These are phyloP conservation scores for Xyrauchen texanus DNA, from an alignment of 2,113 vertebrate species.

Conservation along the genomic window DNA sequence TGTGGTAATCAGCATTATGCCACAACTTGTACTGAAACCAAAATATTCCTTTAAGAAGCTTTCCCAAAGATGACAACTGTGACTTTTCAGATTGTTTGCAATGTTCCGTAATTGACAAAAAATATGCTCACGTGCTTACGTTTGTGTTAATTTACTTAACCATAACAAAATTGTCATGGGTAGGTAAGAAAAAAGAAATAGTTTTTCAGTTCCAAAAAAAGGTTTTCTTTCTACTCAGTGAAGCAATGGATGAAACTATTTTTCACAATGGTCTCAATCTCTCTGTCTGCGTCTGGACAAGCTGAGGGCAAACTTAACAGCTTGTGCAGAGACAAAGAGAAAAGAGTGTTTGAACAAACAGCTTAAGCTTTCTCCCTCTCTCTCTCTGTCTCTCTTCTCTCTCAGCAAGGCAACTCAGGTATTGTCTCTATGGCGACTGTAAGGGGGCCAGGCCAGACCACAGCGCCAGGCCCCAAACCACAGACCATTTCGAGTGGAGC, in stretches of 20 bases:
- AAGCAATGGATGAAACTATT: slow-evolving; percentile 23
- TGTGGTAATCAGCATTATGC: no score
- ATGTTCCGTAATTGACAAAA: slow-evolving; percentile 41
- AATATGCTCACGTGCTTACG: slow-evolving; percentile 7
- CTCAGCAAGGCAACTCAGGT: slow-evolving; percentile 45
- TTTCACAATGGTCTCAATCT: slow-evolving; percentile 46
- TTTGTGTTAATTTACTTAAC: no score
- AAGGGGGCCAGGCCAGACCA: slow-evolving; percentile 60
- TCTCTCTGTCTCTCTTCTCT: slow-evolving; percentile 24
- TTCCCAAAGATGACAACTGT: slow-evolving; percentile 1
- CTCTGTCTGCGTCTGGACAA: slow-evolving; percentile 38
- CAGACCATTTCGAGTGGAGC: slow-evolving; percentile 66
- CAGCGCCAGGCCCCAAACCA: slow-evolving; percentile 54
- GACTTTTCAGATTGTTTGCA: neutral
- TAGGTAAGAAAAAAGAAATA: neutral
- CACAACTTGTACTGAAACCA: no score
- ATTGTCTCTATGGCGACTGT: slow-evolving; percentile 56
- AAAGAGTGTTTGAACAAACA: slow-evolving; percentile 20
- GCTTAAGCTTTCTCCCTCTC: slow-evolving; percentile 21
- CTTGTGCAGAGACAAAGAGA: slow-evolving; percentile 44
- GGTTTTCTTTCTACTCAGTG: slow-evolving; percentile 47
- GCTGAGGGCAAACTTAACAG: slow-evolving; percentile 54
- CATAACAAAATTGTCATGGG: neutral
- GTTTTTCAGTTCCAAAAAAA: neutral
- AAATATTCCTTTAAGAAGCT: neutral